A percentile compares a stretch with the other conserved stretches of the same genome.
These are phyloP conservation scores for Phyllotreta cruciferae DNA, from an alignment of 2,888 invertebrate species.

Conservation along the genomic window DNA sequence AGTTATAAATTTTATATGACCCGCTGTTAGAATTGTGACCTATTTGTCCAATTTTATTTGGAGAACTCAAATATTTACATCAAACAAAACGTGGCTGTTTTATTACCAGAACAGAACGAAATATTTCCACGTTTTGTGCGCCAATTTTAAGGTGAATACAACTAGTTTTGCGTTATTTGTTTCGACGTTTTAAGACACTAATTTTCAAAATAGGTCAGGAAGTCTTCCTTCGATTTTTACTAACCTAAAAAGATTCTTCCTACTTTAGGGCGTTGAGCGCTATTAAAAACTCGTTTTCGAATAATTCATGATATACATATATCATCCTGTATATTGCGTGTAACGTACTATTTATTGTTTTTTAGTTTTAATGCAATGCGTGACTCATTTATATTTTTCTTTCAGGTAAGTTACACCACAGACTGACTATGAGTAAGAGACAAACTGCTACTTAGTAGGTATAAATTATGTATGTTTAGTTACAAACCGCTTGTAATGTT, in stretches of 20 bases:
- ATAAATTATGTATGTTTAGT: too few relatives aligned
- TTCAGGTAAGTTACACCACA: conserved; percentile 15
- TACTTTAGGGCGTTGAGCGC: too few relatives aligned
- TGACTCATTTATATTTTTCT: conserved; percentile 3
- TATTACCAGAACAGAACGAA: conserved; percentile 7
- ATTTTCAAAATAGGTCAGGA: too few relatives aligned
- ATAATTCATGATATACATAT: not conserved
- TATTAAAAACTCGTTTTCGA: not conserved
- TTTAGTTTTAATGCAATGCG: conserved; percentile 1
- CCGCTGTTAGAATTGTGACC: conserved; percentile 3
- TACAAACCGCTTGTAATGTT: too few relatives aligned
- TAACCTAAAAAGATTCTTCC: too few relatives aligned
- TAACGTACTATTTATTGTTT: not conserved
- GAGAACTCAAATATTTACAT: conserved; percentile 12
- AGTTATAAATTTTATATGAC: conserved; percentile 7
- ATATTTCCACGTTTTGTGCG: conserved; percentile 7
- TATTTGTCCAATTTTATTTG: conserved; percentile 9
- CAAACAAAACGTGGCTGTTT: conserved; percentile 11
- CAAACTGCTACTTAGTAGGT: too few relatives aligned
- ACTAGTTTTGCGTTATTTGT: conserved; percentile 1
- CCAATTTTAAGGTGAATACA: conserved; percentile 4
- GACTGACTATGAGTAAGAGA: conserved; percentile 7
- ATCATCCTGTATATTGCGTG: too few relatives aligned
- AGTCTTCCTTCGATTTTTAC: too few relatives aligned
- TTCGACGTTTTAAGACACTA: too few relatives aligned